Evolutionary conservation across 2,888 invertebrate species (phyloP).

Genomic region (Chrysomela aeneicollis): DNA sequence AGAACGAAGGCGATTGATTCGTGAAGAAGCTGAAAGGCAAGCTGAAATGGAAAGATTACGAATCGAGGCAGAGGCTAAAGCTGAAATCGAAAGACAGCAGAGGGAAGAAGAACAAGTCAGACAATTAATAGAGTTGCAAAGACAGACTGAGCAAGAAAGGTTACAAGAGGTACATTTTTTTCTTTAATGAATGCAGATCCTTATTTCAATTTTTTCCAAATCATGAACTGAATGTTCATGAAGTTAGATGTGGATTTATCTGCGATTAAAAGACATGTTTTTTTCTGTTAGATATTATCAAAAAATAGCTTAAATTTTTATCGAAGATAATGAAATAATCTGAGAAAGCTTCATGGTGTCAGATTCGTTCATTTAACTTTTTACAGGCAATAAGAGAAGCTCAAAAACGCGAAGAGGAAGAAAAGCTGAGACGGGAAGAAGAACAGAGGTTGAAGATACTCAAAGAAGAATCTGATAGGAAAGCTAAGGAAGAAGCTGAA

Average conservation of each 20-base stretch:
- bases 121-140: conserved; percentile 79
- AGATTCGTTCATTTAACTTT: too few relatives aligned
- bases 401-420: conserved; percentile 80
- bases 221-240: too few relatives aligned
- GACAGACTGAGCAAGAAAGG: conserved; percentile 84
- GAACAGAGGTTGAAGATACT: conserved; percentile 70
- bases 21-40: conserved; percentile 91
- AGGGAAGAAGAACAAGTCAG: conserved; percentile 87
- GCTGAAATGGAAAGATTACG: conserved; percentile 84
- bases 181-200: neutral
- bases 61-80: conserved; percentile 75
- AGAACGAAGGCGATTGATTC: conserved; percentile 83
- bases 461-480: conserved; percentile 79
- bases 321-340: too few relatives aligned
- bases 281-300: too few relatives aligned
- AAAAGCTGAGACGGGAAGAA: conserved; percentile 73
- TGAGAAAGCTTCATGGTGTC: too few relatives aligned
- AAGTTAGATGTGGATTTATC: too few relatives aligned
- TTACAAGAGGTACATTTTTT: conserved; percentile 75
- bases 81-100: conserved; percentile 74
- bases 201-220: too few relatives aligned
- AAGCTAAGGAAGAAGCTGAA: conserved; percentile 88
- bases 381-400: conserved; percentile 72
- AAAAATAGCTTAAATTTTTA: too few relatives aligned
- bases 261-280: too few relatives aligned